Evolutionary conservation across 2,797 vertebrate genomes (phyloP).

Genomic region (Catharus ustulatus): DNA sequence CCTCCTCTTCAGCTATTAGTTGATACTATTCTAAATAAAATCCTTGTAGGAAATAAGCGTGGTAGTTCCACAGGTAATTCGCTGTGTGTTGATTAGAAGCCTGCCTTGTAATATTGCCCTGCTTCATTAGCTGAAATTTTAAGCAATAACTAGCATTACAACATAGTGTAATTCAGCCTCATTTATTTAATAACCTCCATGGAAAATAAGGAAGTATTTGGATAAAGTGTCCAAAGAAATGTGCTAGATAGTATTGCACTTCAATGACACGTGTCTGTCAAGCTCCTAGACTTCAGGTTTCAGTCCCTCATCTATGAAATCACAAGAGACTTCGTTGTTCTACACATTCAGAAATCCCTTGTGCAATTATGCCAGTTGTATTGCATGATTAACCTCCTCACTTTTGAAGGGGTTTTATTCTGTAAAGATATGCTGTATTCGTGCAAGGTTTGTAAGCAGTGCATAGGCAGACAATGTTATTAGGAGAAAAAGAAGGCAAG

Average conservation of each 20-base stretch:
- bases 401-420: not conserved
- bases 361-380: not conserved
- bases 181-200: not conserved
- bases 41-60: not conserved
- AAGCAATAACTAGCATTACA: not conserved
- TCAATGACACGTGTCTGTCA: not conserved
- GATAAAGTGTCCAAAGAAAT: not conserved
- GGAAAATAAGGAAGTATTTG: not conserved
- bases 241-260: fast-evolving
- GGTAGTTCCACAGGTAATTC: not conserved
- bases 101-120: not conserved
- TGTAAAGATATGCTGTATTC: not conserved
- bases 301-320: not conserved
- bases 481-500: not conserved
- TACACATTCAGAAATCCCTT: not conserved
- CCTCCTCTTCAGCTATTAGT: not conserved
- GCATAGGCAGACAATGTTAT: not conserved
- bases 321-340: not conserved
- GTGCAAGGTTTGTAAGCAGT: fast-evolving
- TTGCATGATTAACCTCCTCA: not conserved
- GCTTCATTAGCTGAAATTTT: not conserved
- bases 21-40: not conserved
- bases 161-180: not conserved
- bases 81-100: not conserved
- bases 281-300: not conserved